Evolutionary conservation across 2,113 vertebrate genomes (phyloP).

Genomic region (Camelus bactrianus): DNA sequence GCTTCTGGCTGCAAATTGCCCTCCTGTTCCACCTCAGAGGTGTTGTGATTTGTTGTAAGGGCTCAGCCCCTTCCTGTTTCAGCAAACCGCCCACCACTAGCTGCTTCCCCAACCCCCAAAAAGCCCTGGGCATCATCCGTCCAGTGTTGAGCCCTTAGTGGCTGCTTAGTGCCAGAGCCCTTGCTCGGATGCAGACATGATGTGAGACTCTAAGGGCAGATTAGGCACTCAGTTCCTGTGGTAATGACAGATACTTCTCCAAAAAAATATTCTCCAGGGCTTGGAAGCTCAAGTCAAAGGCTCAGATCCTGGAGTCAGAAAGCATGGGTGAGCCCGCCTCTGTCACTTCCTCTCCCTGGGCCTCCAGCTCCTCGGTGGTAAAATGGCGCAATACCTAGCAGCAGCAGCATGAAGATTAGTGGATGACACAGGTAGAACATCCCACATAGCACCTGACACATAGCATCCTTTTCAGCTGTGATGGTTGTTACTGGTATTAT

Average conservation of each 20-base stretch:
- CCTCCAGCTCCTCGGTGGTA: not conserved
- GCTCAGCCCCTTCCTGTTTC: not conserved
- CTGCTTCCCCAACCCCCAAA: not conserved
- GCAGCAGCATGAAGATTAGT: not conserved
- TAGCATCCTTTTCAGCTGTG: not conserved
- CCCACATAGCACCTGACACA: not conserved
- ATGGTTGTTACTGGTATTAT: not conserved
- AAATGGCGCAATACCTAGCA: not conserved
- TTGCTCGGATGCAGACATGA: not conserved
- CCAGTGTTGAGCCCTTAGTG: not conserved
- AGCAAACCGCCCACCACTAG: not conserved
- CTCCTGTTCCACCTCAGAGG: not conserved
- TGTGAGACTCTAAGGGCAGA: not conserved
- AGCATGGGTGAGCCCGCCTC: not conserved
- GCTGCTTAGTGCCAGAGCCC: not conserved
- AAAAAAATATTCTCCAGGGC: not conserved
- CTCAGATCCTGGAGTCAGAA: not conserved
- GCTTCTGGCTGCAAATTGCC: not conserved
- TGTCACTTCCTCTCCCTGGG: not conserved
- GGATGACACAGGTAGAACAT: not conserved
- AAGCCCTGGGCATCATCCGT: not conserved
- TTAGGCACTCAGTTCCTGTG: not conserved
- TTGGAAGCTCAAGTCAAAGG: not conserved
- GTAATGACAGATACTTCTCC: not conserved
- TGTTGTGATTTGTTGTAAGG: not conserved